A percentile compares a stretch with the other conserved stretches of the same genome.
These are phyloP conservation scores for Brachylomia viminalis DNA, from an alignment of 2,888 invertebrate genomes.

Conservation along the genomic window DNA sequence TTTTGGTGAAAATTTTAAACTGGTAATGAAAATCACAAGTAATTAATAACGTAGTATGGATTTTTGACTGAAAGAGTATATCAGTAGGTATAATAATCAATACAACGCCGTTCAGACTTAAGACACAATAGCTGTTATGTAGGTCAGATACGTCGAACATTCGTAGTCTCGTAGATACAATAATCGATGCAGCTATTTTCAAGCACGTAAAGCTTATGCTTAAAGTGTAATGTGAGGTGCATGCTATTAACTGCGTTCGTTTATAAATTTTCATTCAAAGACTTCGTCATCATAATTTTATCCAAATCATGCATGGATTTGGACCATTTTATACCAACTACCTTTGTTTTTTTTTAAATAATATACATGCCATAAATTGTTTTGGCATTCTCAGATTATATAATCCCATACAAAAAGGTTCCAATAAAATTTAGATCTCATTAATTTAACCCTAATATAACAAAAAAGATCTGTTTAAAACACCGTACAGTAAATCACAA, in stretches of 20 bases:
- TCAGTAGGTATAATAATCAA: no score
- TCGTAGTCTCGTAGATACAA: no score
- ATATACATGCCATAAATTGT: not conserved
- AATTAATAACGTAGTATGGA: no score
- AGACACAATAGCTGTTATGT: no score
- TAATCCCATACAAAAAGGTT: not conserved
- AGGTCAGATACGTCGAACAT: no score
- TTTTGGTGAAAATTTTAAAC: no score
- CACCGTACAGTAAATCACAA: not conserved
- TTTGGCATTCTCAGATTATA: not conserved
- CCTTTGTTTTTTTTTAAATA: not conserved
- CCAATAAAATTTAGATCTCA: not conserved
- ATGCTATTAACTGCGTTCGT: not conserved
- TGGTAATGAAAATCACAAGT: no score
- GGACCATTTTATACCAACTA: not conserved
- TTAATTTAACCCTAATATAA: not conserved
- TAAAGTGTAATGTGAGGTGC: not conserved
- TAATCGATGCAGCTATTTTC: no score
- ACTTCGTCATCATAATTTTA: not conserved
- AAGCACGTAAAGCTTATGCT: no score
- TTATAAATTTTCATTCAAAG: not conserved
- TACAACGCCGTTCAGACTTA: no score
- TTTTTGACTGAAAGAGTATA: no score
- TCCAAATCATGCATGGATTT: not conserved
- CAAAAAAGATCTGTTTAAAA: not conserved